phyloP scores from a whole-genome alignment of 2,113 vertebrate genomes.

The Hylia prasina region DNA sequence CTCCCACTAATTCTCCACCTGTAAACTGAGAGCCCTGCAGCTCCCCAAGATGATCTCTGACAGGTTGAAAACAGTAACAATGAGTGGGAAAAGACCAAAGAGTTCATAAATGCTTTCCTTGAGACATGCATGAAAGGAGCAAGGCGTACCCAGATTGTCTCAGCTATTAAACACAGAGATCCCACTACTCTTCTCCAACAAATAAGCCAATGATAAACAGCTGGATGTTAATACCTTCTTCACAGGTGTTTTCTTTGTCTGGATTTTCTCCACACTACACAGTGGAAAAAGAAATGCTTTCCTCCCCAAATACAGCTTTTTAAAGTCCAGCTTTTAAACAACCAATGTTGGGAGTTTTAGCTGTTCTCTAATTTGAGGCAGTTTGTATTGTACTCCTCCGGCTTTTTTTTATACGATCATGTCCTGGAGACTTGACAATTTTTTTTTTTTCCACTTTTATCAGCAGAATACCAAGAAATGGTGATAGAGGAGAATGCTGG shows the following conservation, averaged over 20 bases:
- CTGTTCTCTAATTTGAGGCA: background rate
- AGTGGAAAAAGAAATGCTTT: background rate
- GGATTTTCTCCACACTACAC: background rate
- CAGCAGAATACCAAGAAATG: background rate
- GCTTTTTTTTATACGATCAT: background rate
- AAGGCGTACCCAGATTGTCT: background rate
- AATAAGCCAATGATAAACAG: background rate
- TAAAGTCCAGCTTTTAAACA: background rate
- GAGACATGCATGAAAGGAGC: background rate
- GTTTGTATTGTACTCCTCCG: background rate
- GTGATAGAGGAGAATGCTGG: background rate
- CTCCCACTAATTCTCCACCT: background rate
- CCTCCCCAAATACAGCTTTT: background rate
- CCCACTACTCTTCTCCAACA: background rate
- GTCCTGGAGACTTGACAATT: background rate
- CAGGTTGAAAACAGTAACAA: background rate
- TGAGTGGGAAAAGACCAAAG: background rate
- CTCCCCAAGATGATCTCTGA: background rate
- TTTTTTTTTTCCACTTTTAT: background rate
- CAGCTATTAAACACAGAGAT: background rate
- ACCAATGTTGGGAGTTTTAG: accelerated
- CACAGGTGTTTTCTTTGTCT: background rate
- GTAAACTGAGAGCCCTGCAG: background rate
- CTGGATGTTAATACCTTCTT: background rate
- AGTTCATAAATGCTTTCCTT: background rate